phyloP scores from a whole-genome alignment of 2,113 vertebrate genomes.

The Rissa tridactyla region DNA sequence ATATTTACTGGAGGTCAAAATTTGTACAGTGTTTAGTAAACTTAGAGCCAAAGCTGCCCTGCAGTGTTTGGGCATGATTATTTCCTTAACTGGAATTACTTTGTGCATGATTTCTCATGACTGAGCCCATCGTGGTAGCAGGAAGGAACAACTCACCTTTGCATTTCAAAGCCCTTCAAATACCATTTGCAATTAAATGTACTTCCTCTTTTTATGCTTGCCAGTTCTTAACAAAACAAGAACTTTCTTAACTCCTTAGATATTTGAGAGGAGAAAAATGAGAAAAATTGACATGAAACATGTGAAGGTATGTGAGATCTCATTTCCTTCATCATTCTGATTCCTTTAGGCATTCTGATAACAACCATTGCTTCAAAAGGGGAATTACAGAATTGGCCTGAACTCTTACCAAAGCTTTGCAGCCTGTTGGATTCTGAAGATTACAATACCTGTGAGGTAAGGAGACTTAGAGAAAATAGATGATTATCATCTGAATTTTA shows the following conservation, averaged over 20 bases:
- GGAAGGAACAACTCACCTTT: background rate
- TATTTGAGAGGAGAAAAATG: background rate
- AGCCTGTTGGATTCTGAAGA: conserved; percentile 94
- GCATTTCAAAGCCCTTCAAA: background rate
- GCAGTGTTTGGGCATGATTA: background rate
- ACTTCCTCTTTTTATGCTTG: background rate
- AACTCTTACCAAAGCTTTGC: conserved; percentile 95
- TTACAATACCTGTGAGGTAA: conserved; percentile 98
- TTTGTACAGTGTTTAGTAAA: background rate
- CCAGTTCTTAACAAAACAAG: background rate
- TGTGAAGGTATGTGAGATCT: background rate
- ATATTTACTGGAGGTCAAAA: background rate
- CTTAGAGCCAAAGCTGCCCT: background rate
- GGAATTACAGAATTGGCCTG: conserved; percentile 96
- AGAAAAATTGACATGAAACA: background rate
- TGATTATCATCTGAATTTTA: background rate
- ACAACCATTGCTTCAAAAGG: conserved; percentile 98
- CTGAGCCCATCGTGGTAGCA: background rate
- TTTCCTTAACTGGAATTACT: background rate
- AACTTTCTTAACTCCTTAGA: background rate
- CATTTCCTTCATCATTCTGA: background rate
- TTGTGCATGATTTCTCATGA: background rate
- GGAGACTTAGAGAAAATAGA: background rate
- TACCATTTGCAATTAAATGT: background rate
- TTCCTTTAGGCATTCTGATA: conserved; percentile 87